These are phyloP conservation scores for Erebia aethiops DNA, from an alignment of 2,888 invertebrate species.

Conservation along the genomic window DNA sequence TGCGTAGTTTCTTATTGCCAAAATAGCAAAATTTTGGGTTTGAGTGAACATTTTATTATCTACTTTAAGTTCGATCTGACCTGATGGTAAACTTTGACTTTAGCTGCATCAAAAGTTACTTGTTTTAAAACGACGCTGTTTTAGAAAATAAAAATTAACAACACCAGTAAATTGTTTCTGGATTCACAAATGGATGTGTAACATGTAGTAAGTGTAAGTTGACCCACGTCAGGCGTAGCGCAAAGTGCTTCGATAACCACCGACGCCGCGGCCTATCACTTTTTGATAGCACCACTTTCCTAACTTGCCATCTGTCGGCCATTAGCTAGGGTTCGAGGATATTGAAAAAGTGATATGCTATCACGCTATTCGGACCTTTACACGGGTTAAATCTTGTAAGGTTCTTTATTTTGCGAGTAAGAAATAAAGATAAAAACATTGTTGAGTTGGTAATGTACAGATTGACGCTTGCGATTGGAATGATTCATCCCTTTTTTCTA, in stretches of 20 bases:
- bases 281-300: slow-evolving; percentile 83
- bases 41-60: too few relatives aligned
- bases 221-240: slow-evolving; percentile 63
- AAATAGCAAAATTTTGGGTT: too few relatives aligned
- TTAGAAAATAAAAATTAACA: not conserved
- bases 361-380: slow-evolving; percentile 41
- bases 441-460: not conserved
- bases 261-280: slow-evolving; percentile 79
- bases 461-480: not conserved
- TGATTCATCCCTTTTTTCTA: too few relatives aligned
- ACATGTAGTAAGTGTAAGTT: slow-evolving; percentile 43
- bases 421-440: not conserved
- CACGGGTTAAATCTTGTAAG: slow-evolving; percentile 14
- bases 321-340: slow-evolving; percentile 73
- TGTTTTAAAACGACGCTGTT: not conserved
- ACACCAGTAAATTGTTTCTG: not conserved
- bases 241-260: slow-evolving; percentile 81
- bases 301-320: slow-evolving; percentile 81
- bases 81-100: too few relatives aligned
- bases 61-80: too few relatives aligned
- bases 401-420: slow-evolving; percentile 5
- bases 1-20: too few relatives aligned
- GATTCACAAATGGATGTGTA: slow-evolving; percentile 28
- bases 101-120: too few relatives aligned
- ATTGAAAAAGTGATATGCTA: slow-evolving; percentile 78